These are phyloP conservation scores for Arge pagana DNA, from an alignment of 2,888 invertebrate species.

Conservation along the genomic window DNA sequence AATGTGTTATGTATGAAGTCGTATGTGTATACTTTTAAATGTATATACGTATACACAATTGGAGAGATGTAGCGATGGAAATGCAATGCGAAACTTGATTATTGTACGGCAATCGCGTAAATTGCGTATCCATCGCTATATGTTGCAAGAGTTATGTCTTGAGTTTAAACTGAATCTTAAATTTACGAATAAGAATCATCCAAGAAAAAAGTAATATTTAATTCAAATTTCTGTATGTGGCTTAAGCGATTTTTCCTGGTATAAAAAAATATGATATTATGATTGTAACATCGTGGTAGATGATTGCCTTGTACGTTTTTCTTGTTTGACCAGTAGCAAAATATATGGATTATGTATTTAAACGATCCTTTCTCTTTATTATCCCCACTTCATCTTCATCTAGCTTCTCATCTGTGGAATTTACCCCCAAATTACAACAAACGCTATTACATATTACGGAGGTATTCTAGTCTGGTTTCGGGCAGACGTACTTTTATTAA, in stretches of 20 bases:
- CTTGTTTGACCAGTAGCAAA: constrained; percentile 44
- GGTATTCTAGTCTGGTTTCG: no score
- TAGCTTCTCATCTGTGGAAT: no score
- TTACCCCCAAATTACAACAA: no score
- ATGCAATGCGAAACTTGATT: constrained; percentile 13
- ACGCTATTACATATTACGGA: no score
- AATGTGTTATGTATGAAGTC: constrained; percentile 2
- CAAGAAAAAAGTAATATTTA: constrained; percentile 16
- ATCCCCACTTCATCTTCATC: no score
- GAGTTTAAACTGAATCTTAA: constrained; percentile 8
- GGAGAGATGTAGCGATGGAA: constrained; percentile 20
- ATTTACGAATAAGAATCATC: neutral
- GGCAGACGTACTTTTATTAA: no score
- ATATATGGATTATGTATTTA: constrained; percentile 40
- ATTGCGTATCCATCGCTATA: constrained; percentile 26
- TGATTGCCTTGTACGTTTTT: constrained; percentile 42
- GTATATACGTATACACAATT: neutral
- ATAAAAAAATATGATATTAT: constrained; percentile 33
- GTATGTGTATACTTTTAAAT: neutral
- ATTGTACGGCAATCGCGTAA: constrained; percentile 6
- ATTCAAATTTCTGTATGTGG: constrained; percentile 26
- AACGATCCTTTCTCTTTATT: constrained; percentile 7
- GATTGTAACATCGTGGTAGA: constrained; percentile 43
- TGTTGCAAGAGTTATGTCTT: constrained; percentile 22
- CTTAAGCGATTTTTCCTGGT: constrained; percentile 19